These are phyloP conservation scores for Bombus superbus DNA, from an alignment of 1,140 invertebrate species.

Conservation along the genomic window DNA sequence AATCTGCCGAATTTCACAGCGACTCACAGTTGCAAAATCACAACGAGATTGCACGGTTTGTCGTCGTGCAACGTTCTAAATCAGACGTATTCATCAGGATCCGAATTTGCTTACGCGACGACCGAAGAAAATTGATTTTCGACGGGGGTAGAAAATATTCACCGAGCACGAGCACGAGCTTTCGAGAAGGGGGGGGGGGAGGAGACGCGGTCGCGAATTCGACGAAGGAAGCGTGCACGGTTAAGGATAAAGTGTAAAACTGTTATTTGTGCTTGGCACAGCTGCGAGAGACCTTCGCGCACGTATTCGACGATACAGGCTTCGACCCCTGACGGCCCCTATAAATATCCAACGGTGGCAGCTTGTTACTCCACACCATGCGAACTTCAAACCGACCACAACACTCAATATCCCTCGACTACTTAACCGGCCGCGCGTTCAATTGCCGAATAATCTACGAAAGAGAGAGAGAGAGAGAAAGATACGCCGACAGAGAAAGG, in stretches of 20 bases:
- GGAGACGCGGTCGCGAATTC: conserved; percentile 21
- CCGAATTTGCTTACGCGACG: conserved; percentile 13
- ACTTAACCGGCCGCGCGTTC: conserved; percentile 39
- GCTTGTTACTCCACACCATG: conserved; percentile 79
- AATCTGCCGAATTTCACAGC: too few species aligned
- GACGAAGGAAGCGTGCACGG: conserved; percentile 21
- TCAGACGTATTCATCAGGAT: not conserved
- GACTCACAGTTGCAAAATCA: too few species aligned
- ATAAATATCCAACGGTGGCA: conserved; percentile 81
- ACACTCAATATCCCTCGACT: conserved; percentile 72
- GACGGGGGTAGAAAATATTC: not conserved
- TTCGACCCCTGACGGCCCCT: conserved; percentile 76
- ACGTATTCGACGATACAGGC: conserved; percentile 57
- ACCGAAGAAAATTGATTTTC: conserved; percentile 43
- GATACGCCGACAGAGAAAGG: not conserved
- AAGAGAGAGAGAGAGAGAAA: not conserved
- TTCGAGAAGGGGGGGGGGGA: not conserved
- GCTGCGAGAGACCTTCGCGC: conserved; percentile 47
- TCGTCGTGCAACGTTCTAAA: conserved; percentile 11
- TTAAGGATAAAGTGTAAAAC: conserved; percentile 70
- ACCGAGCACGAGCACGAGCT: not conserved
- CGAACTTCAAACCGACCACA: conserved; percentile 78
- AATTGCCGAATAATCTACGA: conserved; percentile 46
- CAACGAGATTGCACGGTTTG: too few species aligned
- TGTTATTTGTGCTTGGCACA: conserved; percentile 61